phyloP scores from a whole-genome alignment of 2,797 vertebrate genomes.

The Leucoraja ocellata region DNA sequence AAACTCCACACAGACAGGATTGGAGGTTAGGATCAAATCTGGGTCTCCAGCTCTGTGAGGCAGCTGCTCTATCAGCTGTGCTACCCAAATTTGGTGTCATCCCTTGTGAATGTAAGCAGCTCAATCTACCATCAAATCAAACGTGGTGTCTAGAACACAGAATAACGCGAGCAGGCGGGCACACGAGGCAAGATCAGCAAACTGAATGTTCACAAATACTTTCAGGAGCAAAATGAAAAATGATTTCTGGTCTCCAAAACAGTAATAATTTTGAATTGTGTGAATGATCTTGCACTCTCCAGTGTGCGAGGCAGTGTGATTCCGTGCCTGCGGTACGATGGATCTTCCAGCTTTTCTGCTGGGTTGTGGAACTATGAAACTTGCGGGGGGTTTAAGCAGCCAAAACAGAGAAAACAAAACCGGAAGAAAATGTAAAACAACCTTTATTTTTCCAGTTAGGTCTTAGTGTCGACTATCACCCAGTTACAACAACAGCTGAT shows the following conservation, averaged over 20 bases:
- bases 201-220: not conserved
- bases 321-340: not conserved
- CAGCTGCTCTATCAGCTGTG: too few species aligned
- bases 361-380: too few species aligned
- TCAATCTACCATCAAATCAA: not conserved
- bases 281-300: not conserved
- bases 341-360: not conserved
- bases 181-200: not conserved
- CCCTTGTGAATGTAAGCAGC: not conserved
- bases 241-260: not conserved
- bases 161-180: not conserved
- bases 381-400: not conserved
- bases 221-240: too few species aligned
- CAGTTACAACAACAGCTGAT: not conserved
- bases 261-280: not conserved
- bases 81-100: too few species aligned
- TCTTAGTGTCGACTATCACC: not conserved
- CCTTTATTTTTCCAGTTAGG: conserved; percentile 5
- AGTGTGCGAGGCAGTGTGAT: not conserved
- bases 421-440: not conserved
- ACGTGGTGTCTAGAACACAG: not conserved
- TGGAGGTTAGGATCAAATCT: too few species aligned
- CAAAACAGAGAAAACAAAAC: not conserved
- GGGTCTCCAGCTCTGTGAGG: too few species aligned
- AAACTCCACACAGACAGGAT: too few species aligned